These are phyloP conservation scores for Limnephilus auricula DNA, from an alignment of 2,888 invertebrate species.

Conservation along the genomic window DNA sequence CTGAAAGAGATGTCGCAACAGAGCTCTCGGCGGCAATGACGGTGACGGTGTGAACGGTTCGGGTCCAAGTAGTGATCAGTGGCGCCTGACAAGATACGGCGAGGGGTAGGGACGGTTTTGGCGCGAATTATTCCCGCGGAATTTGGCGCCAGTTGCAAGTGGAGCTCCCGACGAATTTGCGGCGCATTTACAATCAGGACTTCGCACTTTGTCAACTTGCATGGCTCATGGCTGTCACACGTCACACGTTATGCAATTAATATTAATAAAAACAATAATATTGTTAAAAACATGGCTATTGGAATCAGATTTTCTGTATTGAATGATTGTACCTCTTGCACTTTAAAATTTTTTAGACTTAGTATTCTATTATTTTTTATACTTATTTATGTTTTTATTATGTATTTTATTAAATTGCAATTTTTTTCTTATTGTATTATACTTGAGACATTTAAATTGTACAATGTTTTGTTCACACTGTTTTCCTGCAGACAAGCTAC, in stretches of 20 bases:
- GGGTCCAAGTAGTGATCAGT: neutral
- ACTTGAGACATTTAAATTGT: too few species aligned
- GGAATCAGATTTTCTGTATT: too few species aligned
- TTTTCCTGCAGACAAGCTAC: too few species aligned
- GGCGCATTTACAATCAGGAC: conserved; percentile 16
- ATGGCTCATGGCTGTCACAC: conserved; percentile 9
- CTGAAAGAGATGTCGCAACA: neutral
- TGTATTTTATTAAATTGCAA: too few species aligned
- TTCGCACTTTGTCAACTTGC: neutral
- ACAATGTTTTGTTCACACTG: too few species aligned
- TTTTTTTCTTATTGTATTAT: too few species aligned
- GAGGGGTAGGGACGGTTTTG: neutral
- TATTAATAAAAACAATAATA: too few species aligned
- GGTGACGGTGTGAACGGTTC: neutral
- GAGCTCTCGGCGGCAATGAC: neutral
- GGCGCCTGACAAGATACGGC: neutral
- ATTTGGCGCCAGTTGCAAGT: conserved; percentile 16
- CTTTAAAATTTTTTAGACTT: too few species aligned
- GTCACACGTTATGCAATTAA: neutral
- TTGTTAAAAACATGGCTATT: too few species aligned
- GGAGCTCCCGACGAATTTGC: conserved; percentile 14
- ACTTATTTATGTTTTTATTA: too few species aligned
- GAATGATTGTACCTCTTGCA: too few species aligned
- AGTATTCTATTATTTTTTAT: too few species aligned
- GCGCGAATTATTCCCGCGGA: conserved; percentile 32